phyloP scores from a whole-genome alignment of 2,888 invertebrate genomes.

The Aplocera efformata region DNA sequence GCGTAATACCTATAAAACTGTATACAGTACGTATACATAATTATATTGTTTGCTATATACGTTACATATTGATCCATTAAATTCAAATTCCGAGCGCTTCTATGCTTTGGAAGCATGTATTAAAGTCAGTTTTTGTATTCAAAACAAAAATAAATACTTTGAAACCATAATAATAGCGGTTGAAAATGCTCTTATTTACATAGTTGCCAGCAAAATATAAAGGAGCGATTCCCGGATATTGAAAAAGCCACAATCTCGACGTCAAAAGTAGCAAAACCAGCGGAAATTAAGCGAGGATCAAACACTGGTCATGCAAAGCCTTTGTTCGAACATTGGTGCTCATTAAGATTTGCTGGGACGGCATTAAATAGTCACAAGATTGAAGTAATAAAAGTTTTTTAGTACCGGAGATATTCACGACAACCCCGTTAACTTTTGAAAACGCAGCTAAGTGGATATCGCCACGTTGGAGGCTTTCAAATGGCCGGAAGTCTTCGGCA shows the following conservation, averaged over 20 bases:
- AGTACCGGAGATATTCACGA: too few relatives aligned
- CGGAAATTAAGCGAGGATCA: constrained; percentile 43
- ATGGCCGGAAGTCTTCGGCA: too few relatives aligned
- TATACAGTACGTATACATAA: too few relatives aligned
- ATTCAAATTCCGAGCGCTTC: too few relatives aligned
- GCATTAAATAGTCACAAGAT: constrained; percentile 12
- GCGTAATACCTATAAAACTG: too few relatives aligned
- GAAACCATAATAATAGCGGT: background rate
- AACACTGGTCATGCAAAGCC: constrained; percentile 31
- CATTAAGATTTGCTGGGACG: constrained; percentile 31
- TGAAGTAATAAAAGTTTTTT: background rate
- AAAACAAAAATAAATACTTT: background rate
- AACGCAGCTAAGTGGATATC: too few relatives aligned
- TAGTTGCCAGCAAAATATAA: constrained; percentile 27
- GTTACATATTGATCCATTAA: too few relatives aligned
- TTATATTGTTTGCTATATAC: too few relatives aligned
- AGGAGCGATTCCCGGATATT: constrained; percentile 29
- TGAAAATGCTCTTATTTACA: constrained; percentile 23
- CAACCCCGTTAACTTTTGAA: too few relatives aligned
- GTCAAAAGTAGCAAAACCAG: constrained; percentile 34
- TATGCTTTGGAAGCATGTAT: too few relatives aligned
- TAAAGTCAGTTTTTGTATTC: too few relatives aligned
- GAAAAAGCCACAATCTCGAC: constrained; percentile 34
- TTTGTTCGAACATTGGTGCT: constrained; percentile 34
- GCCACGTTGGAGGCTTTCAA: too few relatives aligned